A percentile compares a stretch with the other conserved stretches of the same genome.
Conservation (phyloP, 2,888 invertebrate species). For the Melanostoma mellinum region DNA sequence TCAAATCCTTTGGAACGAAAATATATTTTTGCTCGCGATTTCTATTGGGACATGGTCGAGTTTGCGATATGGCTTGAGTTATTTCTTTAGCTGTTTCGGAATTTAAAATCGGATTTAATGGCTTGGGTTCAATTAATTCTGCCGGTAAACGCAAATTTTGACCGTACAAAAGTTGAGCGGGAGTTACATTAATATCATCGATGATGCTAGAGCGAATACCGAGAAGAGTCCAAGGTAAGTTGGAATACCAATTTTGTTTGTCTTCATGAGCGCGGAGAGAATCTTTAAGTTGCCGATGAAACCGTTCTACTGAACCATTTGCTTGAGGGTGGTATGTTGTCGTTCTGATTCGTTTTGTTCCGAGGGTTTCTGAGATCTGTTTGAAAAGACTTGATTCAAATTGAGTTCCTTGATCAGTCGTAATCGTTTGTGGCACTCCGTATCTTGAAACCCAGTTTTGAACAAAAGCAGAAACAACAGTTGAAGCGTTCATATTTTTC, state of each 20-base stretch:
- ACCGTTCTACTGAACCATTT: constrained; percentile 41
- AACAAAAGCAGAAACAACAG: neutral
- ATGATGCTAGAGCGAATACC: constrained; percentile 23
- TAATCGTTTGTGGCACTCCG: constrained; percentile 7
- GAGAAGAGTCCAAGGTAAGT: neutral
- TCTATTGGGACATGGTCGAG: neutral
- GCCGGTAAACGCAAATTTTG: constrained; percentile 21
- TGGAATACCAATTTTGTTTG: constrained; percentile 25
- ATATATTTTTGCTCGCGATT: constrained; percentile 11
- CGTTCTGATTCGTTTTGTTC: too few relatives aligned
- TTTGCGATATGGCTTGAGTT: neutral
- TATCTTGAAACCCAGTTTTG: constrained; percentile 14
- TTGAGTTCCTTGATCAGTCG: neutral
- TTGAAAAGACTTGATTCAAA: too few relatives aligned
- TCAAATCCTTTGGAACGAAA: neutral
- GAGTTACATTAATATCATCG: constrained; percentile 15
- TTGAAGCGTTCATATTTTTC: constrained; percentile 5
- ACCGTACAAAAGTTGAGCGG: constrained; percentile 41
- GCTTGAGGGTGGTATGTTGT: too few relatives aligned
- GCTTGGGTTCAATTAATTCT: constrained; percentile 11
- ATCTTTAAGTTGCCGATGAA: constrained; percentile 42
- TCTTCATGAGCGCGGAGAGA: neutral
- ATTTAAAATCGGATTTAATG: neutral
- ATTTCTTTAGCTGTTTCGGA: neutral
- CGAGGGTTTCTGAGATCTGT: too few relatives aligned